Base-by-base conservation (phyloP, 2,888 invertebrate species). In the Synanthedon myopaeformis region DNA sequence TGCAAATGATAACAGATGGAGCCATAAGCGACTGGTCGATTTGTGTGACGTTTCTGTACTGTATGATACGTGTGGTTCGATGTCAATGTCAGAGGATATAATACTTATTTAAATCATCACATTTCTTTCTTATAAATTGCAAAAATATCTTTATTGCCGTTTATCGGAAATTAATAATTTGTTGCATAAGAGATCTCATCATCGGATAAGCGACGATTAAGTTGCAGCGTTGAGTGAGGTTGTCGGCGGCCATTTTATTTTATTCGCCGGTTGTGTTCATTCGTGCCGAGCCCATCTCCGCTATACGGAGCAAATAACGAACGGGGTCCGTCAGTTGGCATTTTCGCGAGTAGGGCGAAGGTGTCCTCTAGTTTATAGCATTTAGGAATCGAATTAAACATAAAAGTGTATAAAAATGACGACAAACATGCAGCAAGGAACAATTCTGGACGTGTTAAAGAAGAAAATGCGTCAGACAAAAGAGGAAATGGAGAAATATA, bases 401-500 rank as follows among this genome's bases (percentile, higher is more conserved):
- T 57, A 79, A 76, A 82, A 84, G 83, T 85, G 80, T 70, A 76
- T 78, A 70, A 85, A 90, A 89, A 96, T 95, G 95, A 93, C 95
- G 90, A 92, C 94, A 82, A 94, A 93, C 87, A 92, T 95, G 89
- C 93, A 94, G 85, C 96, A 96, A 90, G 96, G 96, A 79, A 94
- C 95, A 76, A 93, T 98, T 72, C 90, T 99, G 85, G 97, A 98
- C 89, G 96, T 97, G 77, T 92, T 99, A 76, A 99, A 99, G 92
- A 97, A 98, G 92, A 99, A 99, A 93, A 99, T 99, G 98, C 92
- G 97, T 70, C 96, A 97, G 89, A 96, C 98, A 72, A 97, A 98
- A 90, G 97, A 98, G 87, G 99, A 99, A 91, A 96, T 98, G 93
- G 99, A 99, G 87, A 94, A 96, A 88, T 96, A 96, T 90, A 97